phyloP scores from a whole-genome alignment of 2,888 invertebrate species.

The Dilophus febrilis region DNA sequence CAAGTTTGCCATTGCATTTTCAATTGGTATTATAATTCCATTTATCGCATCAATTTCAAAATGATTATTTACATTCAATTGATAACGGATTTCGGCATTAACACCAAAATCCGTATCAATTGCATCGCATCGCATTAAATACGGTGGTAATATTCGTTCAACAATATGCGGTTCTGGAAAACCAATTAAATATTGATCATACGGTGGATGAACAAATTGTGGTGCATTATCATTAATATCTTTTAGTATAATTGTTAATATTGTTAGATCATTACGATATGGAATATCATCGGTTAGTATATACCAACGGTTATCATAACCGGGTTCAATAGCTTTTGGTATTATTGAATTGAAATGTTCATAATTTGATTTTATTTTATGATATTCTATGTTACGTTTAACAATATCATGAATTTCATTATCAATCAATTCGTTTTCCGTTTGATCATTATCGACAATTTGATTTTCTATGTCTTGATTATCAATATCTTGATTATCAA shows the following conservation, averaged over 20 bases:
- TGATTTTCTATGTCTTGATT: no score
- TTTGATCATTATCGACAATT: no score
- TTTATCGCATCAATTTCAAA: conserved; percentile 15
- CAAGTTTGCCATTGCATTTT: conserved; percentile 9
- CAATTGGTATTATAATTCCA: conserved; percentile 16
- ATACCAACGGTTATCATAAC: conserved; percentile 3
- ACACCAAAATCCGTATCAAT: conserved; percentile 15
- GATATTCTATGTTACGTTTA: no score
- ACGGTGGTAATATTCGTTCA: conserved; percentile 13
- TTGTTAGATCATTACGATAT: conserved; percentile 12
- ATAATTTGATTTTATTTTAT: no score
- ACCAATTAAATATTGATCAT: conserved; percentile 10
- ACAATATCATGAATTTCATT: no score
- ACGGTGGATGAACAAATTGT: conserved; percentile 12
- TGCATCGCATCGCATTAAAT: conserved; percentile 14
- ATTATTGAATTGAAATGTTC: no score
- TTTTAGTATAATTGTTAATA: conserved; percentile 14
- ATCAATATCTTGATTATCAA: no score
- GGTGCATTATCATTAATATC: conserved; percentile 19
- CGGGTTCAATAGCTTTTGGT: no score
- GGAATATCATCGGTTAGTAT: conserved; percentile 13
- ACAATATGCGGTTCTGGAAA: conserved; percentile 14
- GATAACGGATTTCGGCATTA: conserved; percentile 16
- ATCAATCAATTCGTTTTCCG: no score
- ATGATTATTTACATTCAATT: conserved; percentile 12